Evolutionary conservation across 2,113 vertebrate species (phyloP).

Genomic region (Naja naja): DNA sequence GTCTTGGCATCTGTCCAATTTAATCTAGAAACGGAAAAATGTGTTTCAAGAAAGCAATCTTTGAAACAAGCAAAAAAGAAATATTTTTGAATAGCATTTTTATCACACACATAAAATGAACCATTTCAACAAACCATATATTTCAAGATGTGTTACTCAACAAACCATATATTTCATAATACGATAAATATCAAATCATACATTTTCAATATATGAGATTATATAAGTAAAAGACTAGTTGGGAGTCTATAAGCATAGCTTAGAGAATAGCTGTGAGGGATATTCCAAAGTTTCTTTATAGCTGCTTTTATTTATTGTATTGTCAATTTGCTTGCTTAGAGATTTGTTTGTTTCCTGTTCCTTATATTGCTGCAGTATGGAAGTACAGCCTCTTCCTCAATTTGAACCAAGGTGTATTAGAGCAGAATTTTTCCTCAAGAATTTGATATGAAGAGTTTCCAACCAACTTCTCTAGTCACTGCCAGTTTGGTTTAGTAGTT

Average conservation of each 20-base stretch:
- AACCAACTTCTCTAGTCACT: not conserved
- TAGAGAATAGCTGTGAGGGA: not conserved
- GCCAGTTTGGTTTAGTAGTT: no score
- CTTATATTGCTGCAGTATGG: not conserved
- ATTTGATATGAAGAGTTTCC: not conserved
- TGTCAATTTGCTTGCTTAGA: not conserved
- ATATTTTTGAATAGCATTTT: slow-evolving; percentile 62
- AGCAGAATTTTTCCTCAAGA: not conserved
- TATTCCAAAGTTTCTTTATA: not conserved
- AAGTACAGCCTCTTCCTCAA: not conserved
- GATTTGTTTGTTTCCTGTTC: not conserved
- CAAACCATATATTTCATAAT: slow-evolving; percentile 31
- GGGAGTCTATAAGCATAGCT: not conserved
- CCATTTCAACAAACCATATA: not conserved
- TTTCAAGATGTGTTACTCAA: no score
- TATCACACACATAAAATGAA: slow-evolving; percentile 37
- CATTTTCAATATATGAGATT: slow-evolving; percentile 49
- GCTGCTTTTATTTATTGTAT: not conserved
- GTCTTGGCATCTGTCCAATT: slow-evolving; percentile 54
- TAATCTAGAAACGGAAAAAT: slow-evolving; percentile 32
- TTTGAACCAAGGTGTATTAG: not conserved
- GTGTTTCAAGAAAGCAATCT: slow-evolving; percentile 48
- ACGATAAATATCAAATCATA: slow-evolving; percentile 45
- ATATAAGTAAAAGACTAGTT: not conserved
- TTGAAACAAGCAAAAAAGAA: slow-evolving; percentile 64